phyloP scores from a whole-genome alignment of 2,888 invertebrate genomes.

The Andrena hattorfiana region DNA sequence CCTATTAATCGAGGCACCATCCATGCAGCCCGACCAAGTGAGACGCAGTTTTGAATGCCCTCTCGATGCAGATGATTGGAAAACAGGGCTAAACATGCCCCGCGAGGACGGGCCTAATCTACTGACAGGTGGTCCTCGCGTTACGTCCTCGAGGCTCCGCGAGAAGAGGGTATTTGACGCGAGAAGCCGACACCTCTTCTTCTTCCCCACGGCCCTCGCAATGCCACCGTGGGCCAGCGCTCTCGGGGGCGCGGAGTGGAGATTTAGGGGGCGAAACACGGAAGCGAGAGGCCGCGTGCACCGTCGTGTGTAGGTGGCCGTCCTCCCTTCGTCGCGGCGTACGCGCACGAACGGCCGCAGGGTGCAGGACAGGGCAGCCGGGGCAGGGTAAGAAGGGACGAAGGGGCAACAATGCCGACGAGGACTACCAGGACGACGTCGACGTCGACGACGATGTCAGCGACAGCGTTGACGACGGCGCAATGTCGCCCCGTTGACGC shows the following conservation, averaged over 20 bases:
- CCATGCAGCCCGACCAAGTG: too few relatives aligned
- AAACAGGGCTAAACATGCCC: not conserved
- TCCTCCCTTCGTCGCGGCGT: not conserved
- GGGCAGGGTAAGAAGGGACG: conserved; percentile 32
- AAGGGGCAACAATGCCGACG: conserved; percentile 50
- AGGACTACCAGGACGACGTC: conserved; percentile 58
- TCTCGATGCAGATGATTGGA: too few relatives aligned
- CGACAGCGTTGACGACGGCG: conserved; percentile 66
- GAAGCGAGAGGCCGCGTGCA: conserved; percentile 53
- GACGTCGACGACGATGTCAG: conserved; percentile 53
- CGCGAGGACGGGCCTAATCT: conserved; percentile 27
- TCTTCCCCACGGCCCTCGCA: conserved; percentile 12
- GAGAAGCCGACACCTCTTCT: conserved; percentile 44
- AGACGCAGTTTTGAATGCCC: too few relatives aligned
- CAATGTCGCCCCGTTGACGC: conserved; percentile 72
- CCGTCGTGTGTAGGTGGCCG: conserved; percentile 1
- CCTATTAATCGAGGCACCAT: too few relatives aligned
- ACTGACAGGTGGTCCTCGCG: conserved; percentile 23
- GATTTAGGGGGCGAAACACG: conserved; percentile 81
- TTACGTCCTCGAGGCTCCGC: conserved; percentile 27
- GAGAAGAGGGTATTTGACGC: conserved; percentile 50
- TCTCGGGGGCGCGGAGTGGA: conserved; percentile 38
- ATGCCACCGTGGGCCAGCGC: conserved; percentile 14
- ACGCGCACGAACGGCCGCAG: conserved; percentile 53
- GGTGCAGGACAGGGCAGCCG: conserved; percentile 28